Evolutionary conservation across 1,140 invertebrate genomes (phyloP), one percentile per base, ranked within the genome.

Genomic region (Aleiodes sp.): DNA sequence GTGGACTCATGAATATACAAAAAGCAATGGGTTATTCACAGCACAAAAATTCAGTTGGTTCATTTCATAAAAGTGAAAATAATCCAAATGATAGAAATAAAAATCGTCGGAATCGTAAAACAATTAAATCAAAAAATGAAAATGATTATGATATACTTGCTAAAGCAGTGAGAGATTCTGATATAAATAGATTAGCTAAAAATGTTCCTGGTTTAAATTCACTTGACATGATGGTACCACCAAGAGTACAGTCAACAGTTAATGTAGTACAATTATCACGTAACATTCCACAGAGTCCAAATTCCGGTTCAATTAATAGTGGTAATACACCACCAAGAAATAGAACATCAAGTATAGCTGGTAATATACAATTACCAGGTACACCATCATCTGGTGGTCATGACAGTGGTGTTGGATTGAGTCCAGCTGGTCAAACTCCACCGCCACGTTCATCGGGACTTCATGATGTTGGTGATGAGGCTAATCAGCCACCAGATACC

Each of bases 211-310:
- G 88, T 28, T 70, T 89, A 33, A 87, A 87, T 69, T 86, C 88
- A 31, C 76, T 88, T 63, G 86, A 88, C 43, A 87, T 90, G 84
- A 87, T 90, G 70, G 79, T 87, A 14, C 88, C 89, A 2, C 80
- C 82, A 2, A 76, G 85, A 21, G 81, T 87, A 6, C 82, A 88
- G 56, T 82, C 87, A 0, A 88, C 88, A 0, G 87, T 91, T 2
- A 89, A 91, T 72, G 87, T 91, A 0, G 89, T 90, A 1, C 90
- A 90, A 70, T 75, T 90, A 9, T 86, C 88, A 0, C 79, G 84
- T 29, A 86, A 82, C 60, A 80, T 86, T 65, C 78, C 81, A 8
- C 83, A 84, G 29, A 86, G 82, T 64, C 81, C 85, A 2, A 84
- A 78, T 43, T 81, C 82, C 1, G 80, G 77, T 10, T 79, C 83